Evolutionary conservation across 2,113 vertebrate genomes (phyloP).

Genomic region (Rhizomys pruinosus): DNA sequence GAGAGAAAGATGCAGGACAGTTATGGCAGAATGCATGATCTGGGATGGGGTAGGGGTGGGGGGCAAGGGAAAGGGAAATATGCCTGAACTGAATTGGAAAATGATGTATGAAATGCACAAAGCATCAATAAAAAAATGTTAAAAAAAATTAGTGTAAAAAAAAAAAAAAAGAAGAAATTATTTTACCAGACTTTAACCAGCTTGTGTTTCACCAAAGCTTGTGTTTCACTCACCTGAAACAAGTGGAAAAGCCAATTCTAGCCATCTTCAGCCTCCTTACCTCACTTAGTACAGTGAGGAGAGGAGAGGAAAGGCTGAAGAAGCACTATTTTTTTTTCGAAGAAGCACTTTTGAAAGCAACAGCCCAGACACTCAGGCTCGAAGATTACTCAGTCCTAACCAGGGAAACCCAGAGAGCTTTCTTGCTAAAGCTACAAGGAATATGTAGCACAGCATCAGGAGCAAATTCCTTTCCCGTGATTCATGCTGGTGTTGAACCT

Average conservation of each 20-base stretch:
- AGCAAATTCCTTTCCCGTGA: not conserved
- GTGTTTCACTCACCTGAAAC: not conserved
- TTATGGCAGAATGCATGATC: no score
- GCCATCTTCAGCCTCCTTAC: not conserved
- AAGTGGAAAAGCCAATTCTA: not conserved
- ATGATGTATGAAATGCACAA: no score
- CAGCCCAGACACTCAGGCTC: not conserved
- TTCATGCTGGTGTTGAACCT: not conserved
- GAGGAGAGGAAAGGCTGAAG: not conserved
- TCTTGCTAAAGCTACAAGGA: not conserved
- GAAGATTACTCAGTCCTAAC: not conserved
- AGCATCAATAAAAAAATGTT: no score
- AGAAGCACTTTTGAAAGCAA: not conserved
- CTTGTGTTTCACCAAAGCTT: not conserved
- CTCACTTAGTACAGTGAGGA: not conserved
- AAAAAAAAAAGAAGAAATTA: no score
- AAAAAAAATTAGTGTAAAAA: no score
- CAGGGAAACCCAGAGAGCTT: not conserved
- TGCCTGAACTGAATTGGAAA: no score
- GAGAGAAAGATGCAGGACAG: no score
- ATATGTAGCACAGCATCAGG: not conserved
- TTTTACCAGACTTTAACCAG: not conserved
- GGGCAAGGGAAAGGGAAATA: no score
- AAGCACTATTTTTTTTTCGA: not conserved
- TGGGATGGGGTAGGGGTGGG: no score